Evolutionary conservation across 2,113 vertebrate genomes (phyloP).

Genomic region (pig (Sus scrofa)): T2T-Sscrofa CM000816.6:86907001-86907500

Average conservation of each 20-base stretch:
- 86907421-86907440: not conserved
- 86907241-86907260: not conserved
- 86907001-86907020: not conserved
- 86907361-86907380: not conserved
- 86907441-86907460: slow-evolving; percentile 19
- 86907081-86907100: not conserved
- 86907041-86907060: not conserved
- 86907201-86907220: not conserved
- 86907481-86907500: not conserved
- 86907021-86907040: not conserved
- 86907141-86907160: not conserved
- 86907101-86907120: not conserved
- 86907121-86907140: slow-evolving; percentile 15
- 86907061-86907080: not conserved
- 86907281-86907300: not conserved
- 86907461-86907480: not conserved
- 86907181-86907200: slow-evolving; percentile 8
- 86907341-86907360: not conserved
- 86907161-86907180: not conserved
- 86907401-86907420: not conserved
- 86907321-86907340: not conserved
- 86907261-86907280: not conserved
- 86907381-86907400: not conserved
- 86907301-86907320: not conserved
- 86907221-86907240: not conserved